These are phyloP conservation scores for Malaclemys terrapin DNA, from an alignment of 2,113 vertebrate species.

Conservation along the genomic window DNA sequence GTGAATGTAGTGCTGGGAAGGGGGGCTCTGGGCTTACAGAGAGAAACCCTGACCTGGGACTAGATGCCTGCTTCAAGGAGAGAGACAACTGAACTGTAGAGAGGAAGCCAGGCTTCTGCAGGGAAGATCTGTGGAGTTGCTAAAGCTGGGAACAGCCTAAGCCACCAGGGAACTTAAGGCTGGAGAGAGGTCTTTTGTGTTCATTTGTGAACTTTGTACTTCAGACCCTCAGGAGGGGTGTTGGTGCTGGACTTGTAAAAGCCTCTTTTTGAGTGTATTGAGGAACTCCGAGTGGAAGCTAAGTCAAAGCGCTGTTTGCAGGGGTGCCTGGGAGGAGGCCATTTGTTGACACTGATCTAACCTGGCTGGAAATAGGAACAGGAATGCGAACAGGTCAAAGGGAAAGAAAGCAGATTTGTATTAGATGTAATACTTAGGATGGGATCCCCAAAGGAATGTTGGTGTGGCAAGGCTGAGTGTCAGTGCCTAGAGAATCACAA, in stretches of 20 bases:
- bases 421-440: neutral
- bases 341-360: neutral
- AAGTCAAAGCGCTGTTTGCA: neutral
- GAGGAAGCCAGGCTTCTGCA: neutral
- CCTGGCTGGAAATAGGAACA: neutral
- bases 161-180: neutral
- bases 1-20: neutral
- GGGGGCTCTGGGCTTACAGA: neutral
- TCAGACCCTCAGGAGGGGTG: neutral
- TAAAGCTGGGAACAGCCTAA: neutral
- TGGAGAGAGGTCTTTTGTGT: neutral
- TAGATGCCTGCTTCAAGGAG: neutral
- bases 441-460: neutral
- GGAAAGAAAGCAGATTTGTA: neutral
- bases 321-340: neutral
- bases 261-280: neutral
- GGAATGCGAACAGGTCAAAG: neutral
- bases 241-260: neutral
- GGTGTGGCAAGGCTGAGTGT: neutral
- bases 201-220: neutral
- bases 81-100: neutral
- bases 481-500: neutral
- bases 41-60: neutral
- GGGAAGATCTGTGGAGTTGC: neutral
- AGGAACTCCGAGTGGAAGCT: neutral